Base-by-base conservation (phyloP, 2,888 invertebrate species). In the Watsonalla cultraria region DNA sequence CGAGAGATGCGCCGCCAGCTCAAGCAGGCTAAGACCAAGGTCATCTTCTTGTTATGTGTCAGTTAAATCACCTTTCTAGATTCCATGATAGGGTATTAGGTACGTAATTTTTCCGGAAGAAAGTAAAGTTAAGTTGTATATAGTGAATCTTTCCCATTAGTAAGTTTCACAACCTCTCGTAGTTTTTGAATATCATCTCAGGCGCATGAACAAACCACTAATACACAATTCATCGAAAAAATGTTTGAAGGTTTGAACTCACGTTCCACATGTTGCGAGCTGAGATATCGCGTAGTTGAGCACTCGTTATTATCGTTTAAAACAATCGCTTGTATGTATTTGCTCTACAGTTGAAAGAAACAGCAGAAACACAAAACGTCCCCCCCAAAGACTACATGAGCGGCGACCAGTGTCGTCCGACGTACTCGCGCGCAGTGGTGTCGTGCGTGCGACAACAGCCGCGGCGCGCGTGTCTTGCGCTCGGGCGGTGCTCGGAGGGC, bases 1-100 rank as follows among this genome's bases (percentile, higher is more conserved):
- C 91, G 92, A 55, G 93, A 93, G 79, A 87, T 94, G 88, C 76
- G 94, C 4, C 84, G 92, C 47, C 93, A 94, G 77, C 84, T 94
- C 49, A 92, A 92, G 62, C 88, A 90, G 66, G 83, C 86, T 24
- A 86, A 84, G 62, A 72, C 76, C 4, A 87, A 89, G 86, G 88
- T 86, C 8, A 37, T 9, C 5, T 8, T 2, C 9, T 8, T 4
- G 37, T 8, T n/a, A n/a, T n/a, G n/a, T n/a, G n/a, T n/a, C n/a
- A n/a, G n/a, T n/a, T n/a, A n/a, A n/a, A n/a, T n/a, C n/a, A n/a
- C n/a, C n/a, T 37, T 8, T 2, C 6, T 7, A 37, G 9, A 37
- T 42, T 42, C 11, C 0, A 4, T 37, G 7, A 8, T 37, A 37
- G 37, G 9, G 9, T 9, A 37, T 37, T 5, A 37, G 7, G 37